Evolutionary conservation across 2,797 vertebrate species (phyloP), one percentile per base, ranked within the genome.

Genomic region (Linurgus olivaceus): DNA sequence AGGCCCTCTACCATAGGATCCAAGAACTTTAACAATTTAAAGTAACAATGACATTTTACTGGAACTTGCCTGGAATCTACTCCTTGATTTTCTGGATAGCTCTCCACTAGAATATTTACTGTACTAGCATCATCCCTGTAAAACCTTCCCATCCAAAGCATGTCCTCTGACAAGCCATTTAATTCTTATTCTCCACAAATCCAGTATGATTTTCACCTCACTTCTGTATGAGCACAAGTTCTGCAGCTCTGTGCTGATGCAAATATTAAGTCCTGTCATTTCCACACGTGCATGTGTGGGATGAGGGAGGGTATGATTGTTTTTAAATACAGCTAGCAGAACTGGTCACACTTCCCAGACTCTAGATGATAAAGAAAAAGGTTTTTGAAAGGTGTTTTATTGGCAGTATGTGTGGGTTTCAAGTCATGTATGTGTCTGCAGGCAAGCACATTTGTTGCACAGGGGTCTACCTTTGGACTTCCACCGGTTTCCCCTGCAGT

Each of bases 261-360:
- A 90, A 73, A 77, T n/a, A 4, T 19, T 66, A 70, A 73, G 25
- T 55, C n/a, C 65, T 83, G 50, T 51, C 79, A 68, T 84, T 95
- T 81, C 86, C 68, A 81, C 76, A 65, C 0, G 0, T 20, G 47
- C 14, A 17, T 42, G 85, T 91, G 90, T 95, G 88, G 93, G 88
- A 91, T 86, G 75, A 94, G 47, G 93, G 73, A 86, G 90, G 66
- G 79, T 61, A 88, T 38, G 58, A 66, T 72, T 96, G 72, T 80
- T 95, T 91, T 93, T 65, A 86, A 91, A 91, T 25, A 77, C 35
- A 91, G 48, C 50, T 37, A 88, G 80, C 57, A 57, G 21, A 94
- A 61, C 89, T 75, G 76, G 82, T 48, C 65, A 45, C 37, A 58
- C 55, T 70, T 78, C 72, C 59, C 71, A 88, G 70, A 68, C 31